Evolutionary conservation across 2,797 vertebrate genomes (phyloP).

Genomic region (Schizopygopsis pylzovi): DNA sequence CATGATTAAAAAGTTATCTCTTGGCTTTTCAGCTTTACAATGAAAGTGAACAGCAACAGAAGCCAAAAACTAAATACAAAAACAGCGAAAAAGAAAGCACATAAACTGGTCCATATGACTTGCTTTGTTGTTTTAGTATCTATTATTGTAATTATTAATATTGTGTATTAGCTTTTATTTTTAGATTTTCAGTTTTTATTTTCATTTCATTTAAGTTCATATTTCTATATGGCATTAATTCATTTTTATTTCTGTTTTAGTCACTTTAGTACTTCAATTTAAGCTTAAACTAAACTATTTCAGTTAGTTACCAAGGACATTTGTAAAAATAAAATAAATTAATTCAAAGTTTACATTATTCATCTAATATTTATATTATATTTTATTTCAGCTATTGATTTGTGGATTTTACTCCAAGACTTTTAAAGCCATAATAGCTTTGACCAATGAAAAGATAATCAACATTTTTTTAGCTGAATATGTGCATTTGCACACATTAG

Average conservation of each 20-base stretch:
- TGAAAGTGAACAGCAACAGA: neutral
- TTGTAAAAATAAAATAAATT: no score
- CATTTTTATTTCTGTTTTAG: neutral
- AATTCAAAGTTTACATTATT: neutral
- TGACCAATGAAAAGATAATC: neutral
- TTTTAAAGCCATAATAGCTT: neutral
- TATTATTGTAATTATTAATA: no score
- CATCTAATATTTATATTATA: neutral
- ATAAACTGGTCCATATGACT: neutral
- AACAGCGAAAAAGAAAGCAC: neutral
- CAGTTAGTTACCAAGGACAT: neutral
- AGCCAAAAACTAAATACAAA: neutral
- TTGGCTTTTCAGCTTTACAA: neutral
- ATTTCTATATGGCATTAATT: neutral
- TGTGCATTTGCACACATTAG: neutral
- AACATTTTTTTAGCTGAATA: no score
- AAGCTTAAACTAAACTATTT: neutral
- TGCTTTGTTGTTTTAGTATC: neutral
- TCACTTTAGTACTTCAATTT: neutral
- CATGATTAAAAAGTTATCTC: no score
- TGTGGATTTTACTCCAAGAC: neutral
- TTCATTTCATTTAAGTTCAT: neutral
- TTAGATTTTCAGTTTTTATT: neutral
- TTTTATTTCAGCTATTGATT: neutral
- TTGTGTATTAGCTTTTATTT: neutral